Evolutionary conservation across 2,113 vertebrate genomes (phyloP).

Genomic region (Thamnophis sirtalis): DNA sequence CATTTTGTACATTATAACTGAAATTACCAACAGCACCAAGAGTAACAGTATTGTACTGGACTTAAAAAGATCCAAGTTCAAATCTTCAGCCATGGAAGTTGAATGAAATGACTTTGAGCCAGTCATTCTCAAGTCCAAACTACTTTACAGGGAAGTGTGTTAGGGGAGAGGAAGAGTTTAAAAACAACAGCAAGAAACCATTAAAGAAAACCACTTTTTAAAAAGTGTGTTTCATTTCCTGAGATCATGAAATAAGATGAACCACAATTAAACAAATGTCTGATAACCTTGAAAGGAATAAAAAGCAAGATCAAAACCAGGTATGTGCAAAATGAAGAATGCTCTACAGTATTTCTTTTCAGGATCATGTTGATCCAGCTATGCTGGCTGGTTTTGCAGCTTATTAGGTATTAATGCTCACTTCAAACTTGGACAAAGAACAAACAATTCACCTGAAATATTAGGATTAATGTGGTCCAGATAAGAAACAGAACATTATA

Average conservation of each 20-base stretch:
- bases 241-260: not conserved
- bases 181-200: not conserved
- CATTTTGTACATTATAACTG: not conserved
- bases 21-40: not conserved
- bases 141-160: not conserved
- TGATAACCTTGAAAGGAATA: not conserved
- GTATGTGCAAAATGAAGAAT: not conserved
- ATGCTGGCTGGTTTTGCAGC: not conserved
- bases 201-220: not conserved
- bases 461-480: not conserved
- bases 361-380: not conserved
- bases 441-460: not conserved
- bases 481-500: not conserved
- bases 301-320: not conserved
- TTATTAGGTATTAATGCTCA: not conserved
- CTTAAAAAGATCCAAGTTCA: not conserved
- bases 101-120: not conserved
- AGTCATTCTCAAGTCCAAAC: not conserved
- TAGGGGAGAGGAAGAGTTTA: not conserved
- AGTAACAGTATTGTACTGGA: not conserved
- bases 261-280: not conserved
- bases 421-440: not conserved
- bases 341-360: not conserved
- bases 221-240: not conserved
- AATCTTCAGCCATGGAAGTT: not conserved